Evolutionary conservation across 2,113 vertebrate genomes (phyloP).

Genomic region (Balaeniceps rex): DNA sequence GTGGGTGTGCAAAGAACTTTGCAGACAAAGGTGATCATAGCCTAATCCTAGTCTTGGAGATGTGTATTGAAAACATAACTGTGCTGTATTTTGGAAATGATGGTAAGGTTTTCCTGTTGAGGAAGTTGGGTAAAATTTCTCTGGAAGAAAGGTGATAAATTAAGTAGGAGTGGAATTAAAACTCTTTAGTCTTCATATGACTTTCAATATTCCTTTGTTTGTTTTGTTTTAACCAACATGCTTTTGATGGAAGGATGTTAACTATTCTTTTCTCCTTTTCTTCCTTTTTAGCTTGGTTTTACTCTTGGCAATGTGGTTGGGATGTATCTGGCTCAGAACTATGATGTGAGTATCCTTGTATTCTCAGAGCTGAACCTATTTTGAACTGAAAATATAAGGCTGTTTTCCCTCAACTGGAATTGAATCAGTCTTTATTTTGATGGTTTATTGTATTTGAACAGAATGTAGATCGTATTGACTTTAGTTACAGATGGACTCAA

Average conservation of each 20-base stretch:
- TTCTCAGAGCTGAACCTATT: background rate
- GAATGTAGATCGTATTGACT: background rate
- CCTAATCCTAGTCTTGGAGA: background rate
- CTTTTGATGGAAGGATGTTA: background rate
- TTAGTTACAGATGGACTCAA: background rate
- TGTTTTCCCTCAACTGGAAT: background rate
- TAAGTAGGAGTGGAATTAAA: background rate
- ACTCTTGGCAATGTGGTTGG: constrained; percentile 94
- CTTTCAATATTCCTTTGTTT: background rate
- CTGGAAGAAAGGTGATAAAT: background rate
- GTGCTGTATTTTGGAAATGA: background rate
- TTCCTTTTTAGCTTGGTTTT: constrained; percentile 86
- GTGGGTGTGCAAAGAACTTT: background rate
- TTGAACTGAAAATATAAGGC: background rate
- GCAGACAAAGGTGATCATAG: background rate
- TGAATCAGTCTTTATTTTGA: background rate
- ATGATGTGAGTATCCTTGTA: constrained; percentile 81
- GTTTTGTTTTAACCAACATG: background rate
- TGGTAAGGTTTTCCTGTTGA: background rate
- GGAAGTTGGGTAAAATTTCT: background rate
- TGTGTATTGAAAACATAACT: background rate
- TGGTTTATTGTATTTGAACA: background rate
- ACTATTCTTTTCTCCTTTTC: background rate
- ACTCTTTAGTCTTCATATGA: background rate
- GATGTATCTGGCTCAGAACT: constrained; percentile 98